A percentile compares a stretch with the other conserved stretches of the same genome.
Evolutionary conservation across 2,888 invertebrate genomes (phyloP).

Genomic region (Drosophila bunnanda): DNA sequence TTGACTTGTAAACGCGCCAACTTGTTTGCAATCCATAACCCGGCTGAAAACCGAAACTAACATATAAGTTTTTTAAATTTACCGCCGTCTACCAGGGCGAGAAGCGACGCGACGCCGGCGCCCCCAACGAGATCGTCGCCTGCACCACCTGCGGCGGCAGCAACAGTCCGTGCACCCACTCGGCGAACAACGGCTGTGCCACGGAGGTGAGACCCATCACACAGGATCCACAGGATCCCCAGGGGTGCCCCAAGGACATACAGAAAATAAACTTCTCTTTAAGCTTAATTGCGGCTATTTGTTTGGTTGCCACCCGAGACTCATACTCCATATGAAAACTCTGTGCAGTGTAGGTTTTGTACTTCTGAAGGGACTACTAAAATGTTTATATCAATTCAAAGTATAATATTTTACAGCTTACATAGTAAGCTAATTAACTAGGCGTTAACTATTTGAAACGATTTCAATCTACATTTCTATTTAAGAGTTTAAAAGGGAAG

Average conservation of each 20-base stretch:
- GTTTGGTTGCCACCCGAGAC: not conserved
- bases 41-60: slow-evolving; percentile 46
- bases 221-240: not conserved
- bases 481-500: not conserved
- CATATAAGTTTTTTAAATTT: slow-evolving; percentile 78
- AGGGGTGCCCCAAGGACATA: not conserved
- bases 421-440: no score
- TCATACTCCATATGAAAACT: not conserved
- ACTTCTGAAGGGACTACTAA: not conserved
- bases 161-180: slow-evolving; percentile 91
- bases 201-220: slow-evolving; percentile 87
- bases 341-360: no score
- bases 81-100: slow-evolving; percentile 88
- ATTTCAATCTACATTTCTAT: no score
- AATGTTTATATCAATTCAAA: no score
- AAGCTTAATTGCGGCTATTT: not conserved
- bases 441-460: not conserved
- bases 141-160: slow-evolving; percentile 90
- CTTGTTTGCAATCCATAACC: slow-evolving; percentile 23
- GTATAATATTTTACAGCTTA: no score
- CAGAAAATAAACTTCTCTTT: slow-evolving; percentile 6
- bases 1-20: slow-evolving; percentile 45
- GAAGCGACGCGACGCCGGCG: slow-evolving; percentile 92
- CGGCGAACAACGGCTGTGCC: slow-evolving; percentile 94
- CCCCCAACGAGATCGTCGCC: slow-evolving; percentile 92